Conservation (phyloP, 2,113 vertebrate species). For the Cinclus cinclus region DNA sequence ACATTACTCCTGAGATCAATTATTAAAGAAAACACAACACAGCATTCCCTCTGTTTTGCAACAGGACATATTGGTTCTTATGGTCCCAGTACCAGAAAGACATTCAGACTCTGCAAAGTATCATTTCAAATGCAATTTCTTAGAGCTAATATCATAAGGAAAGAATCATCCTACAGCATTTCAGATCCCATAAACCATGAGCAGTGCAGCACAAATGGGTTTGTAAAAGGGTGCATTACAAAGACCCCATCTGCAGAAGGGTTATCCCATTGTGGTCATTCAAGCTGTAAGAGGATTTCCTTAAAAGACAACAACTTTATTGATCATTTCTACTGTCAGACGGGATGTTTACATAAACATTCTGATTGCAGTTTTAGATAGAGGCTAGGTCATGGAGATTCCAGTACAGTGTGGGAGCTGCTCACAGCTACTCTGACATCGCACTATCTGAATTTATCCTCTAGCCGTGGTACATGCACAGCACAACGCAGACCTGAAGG, state of each 20-base stretch:
- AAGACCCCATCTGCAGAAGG: neutral
- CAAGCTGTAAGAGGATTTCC: neutral
- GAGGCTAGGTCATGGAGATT: accelerated
- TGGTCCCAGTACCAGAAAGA: neutral
- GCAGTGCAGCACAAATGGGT: neutral
- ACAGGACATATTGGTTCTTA: neutral
- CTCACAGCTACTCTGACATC: accelerated
- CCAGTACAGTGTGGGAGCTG: neutral
- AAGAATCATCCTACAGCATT: neutral
- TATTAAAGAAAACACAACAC: neutral
- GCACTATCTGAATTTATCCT: neutral
- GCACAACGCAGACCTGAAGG: neutral
- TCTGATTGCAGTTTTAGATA: neutral
- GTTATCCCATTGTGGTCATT: neutral
- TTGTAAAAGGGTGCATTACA: accelerated
- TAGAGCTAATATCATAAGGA: neutral
- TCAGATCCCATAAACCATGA: neutral
- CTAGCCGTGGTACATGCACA: accelerated
- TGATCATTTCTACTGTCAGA: neutral
- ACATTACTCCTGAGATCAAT: neutral
- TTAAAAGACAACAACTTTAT: neutral
- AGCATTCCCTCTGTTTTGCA: neutral
- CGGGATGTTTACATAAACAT: neutral
- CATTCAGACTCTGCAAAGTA: neutral
- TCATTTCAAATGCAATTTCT: neutral